Conservation (phyloP, 1,140 invertebrate species). For the Penaeus chinensis region DNA sequence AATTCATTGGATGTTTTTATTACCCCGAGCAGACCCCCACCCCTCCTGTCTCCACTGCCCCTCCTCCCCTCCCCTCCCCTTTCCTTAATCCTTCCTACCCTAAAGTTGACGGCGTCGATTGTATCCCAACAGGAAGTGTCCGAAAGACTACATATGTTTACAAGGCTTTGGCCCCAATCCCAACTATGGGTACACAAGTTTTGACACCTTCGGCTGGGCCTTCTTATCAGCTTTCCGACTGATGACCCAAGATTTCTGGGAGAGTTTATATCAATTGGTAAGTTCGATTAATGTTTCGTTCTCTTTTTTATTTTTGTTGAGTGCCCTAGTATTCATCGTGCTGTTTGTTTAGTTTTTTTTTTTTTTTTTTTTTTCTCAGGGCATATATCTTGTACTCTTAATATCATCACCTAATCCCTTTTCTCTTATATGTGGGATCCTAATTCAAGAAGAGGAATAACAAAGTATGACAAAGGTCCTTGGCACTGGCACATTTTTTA, state of each 20-base stretch:
- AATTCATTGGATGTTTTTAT: background rate
- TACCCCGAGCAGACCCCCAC: background rate
- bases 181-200: conserved; percentile 97
- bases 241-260: conserved; percentile 99
- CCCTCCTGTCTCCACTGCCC: background rate
- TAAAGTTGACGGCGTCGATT: background rate
- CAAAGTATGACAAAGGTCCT: too few species aligned
- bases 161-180: conserved; percentile 95
- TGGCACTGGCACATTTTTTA: too few species aligned
- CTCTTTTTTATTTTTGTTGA: background rate
- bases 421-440: too few species aligned
- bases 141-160: conserved; percentile 86
- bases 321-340: conserved; percentile 10
- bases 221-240: conserved; percentile 95
- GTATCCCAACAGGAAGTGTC: conserved; percentile 78
- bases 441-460: too few species aligned
- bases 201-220: conserved; percentile 97
- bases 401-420: too few species aligned
- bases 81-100: background rate
- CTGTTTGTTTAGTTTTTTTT: too few species aligned
- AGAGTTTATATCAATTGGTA: conserved; percentile 96
- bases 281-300: conserved; percentile 61
- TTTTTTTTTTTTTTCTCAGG: too few species aligned
- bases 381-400: too few species aligned
- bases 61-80: background rate